Evolutionary conservation across 2,113 vertebrate species (phyloP).

Genomic region (Bos indicus): DNA sequence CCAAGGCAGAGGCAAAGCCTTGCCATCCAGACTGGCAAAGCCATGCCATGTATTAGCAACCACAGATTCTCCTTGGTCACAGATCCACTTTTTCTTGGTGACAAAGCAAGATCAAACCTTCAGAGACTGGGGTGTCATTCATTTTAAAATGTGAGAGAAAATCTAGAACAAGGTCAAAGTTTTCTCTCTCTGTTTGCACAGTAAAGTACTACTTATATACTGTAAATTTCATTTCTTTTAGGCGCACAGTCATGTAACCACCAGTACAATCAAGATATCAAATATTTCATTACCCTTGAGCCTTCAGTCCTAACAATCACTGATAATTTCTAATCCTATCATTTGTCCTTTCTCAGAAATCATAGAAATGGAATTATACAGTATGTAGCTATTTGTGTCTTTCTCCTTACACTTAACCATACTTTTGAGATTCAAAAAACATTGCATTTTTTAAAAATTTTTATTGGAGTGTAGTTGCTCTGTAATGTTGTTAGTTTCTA

Average conservation of each 20-base stretch:
- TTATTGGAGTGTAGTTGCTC: neutral
- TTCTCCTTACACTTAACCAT: neutral
- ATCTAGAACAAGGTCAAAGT: neutral
- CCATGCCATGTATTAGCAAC: neutral
- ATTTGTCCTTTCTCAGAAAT: neutral
- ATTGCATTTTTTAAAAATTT: neutral
- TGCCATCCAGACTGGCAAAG: neutral
- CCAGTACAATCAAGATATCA: neutral
- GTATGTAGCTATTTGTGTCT: neutral
- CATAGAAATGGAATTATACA: neutral
- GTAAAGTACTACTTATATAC: neutral
- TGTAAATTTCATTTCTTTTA: neutral
- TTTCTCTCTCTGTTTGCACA: neutral
- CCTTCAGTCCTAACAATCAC: neutral
- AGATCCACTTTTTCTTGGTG: neutral
- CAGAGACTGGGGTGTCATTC: neutral
- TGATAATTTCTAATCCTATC: neutral
- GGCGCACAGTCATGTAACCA: neutral
- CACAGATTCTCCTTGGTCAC: neutral
- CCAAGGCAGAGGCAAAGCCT: neutral
- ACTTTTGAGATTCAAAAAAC: neutral
- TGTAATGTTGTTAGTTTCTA: neutral
- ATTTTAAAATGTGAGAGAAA: neutral
- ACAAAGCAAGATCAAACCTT: neutral
- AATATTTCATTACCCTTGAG: neutral